Evolutionary conservation across 2,888 invertebrate species (phyloP), one percentile per base, ranked within the genome.

Genomic region (Microctonus aethiopoides): DNA sequence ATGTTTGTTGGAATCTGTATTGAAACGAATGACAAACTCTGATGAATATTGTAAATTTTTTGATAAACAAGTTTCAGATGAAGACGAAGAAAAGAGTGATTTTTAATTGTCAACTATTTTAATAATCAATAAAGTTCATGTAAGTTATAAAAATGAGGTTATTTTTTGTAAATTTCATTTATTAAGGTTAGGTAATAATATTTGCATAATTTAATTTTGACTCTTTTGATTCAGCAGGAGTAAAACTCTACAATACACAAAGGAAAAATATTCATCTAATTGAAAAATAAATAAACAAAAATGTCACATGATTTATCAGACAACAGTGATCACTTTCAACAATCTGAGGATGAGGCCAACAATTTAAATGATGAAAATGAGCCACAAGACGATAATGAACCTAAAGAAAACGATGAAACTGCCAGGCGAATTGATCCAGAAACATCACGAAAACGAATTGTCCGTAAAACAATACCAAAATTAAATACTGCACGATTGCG

Each of bases 401-500:
- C 70, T 2, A 72, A 65, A n/a, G 71, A 75, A 24, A 62, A 76
- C 57, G 66, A 76, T 60, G 65, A 80, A 0, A 84, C 83, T 60
- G 63, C 51, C 1, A 83, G 88, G 24, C 89, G 88, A 80, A 87
- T 89, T 0, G 81, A 83, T 75, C 81, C 81, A 4, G 79, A 86
- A 51, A 83, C 84, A 0, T 88, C 89, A 76, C 88, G 89, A 29
- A 91, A 90, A 76, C 87, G 89, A 59, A 87, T 90, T 0, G 85
- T 90, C 0, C 90, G 90, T 71, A 92, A 92, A 83, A 93, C 93
- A 0, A 88, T 91, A 68, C 91, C 91, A 1, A 89, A 91, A 74
- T 85, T 95, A 24, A 92, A 94, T 74, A 90, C 91, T 0, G 92
- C 92, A 32, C 90, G 91, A 6, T 87, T 98, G 13, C 93, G 91